Base-by-base conservation (phyloP, 2,888 invertebrate species). In the Protonemura montana region DNA sequence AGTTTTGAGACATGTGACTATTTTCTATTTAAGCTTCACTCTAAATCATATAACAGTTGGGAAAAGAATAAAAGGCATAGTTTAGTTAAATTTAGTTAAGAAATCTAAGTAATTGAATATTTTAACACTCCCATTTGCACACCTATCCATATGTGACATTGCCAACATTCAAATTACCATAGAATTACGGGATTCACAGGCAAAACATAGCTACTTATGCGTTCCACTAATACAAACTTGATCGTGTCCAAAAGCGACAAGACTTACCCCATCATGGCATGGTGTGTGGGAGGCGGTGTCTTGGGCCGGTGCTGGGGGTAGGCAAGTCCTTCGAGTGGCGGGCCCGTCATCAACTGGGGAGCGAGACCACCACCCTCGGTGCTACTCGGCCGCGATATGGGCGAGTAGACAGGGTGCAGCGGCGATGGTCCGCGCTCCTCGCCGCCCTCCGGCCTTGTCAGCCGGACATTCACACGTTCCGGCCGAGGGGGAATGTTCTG, bases 401-500 rank as follows among this genome's bases (percentile, higher is more conserved):
- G 92, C 1, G 92, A 92, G 86, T 92, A 92, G 26, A 90, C 90
- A 35, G 89, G 87, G 35, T 89, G 88, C 0, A 89, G 88, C n/a
- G 90, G 90, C 6, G 90, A 89, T 85, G 86, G 88, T 29, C 82
- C 85, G 86, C 86, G 86, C 10, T 87, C 86, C 42, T 86, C 82
- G 26, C 41, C 82, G 5, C 81, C 81, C n/a, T 81, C 81, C 13
- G 28, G 81, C 81, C 81, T 10, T 25, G 82, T 26, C 25, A 86
- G 77, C 88, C 93, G 92, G 1, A 93, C 93, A 89, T 93, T 93
- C 1, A 94, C 94, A 76, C 94, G 91, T 89, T 94, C 94, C 16
- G 94, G 94, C 80, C 94, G 91, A 85, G 93, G 93, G 21, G 93
- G 93, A 88, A 93, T 91, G 87, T 93, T 93, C 87, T 93, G 92